These are phyloP conservation scores for Turdus rufiventris DNA, from an alignment of 2,113 vertebrate genomes.

Conservation along the genomic window DNA sequence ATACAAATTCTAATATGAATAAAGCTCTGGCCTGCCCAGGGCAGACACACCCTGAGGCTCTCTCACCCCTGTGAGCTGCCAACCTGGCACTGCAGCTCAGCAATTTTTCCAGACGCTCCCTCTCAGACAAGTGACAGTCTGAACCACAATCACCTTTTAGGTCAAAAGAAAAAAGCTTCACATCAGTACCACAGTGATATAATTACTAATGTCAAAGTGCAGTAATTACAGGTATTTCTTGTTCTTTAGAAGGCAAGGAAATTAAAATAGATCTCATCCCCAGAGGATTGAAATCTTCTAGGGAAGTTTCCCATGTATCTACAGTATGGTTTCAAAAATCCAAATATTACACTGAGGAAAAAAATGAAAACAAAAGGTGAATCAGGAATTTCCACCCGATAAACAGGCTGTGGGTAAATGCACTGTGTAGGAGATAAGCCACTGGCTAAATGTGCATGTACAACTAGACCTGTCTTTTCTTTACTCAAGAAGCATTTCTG, in stretches of 20 bases:
- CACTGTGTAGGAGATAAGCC: neutral
- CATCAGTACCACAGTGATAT: neutral
- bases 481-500: neutral
- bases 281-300: neutral
- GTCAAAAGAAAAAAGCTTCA: neutral
- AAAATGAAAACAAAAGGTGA: neutral
- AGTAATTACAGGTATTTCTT: slow-evolving; percentile 8
- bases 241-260: neutral
- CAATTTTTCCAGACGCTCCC: neutral
- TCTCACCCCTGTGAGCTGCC: neutral
- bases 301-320: neutral
- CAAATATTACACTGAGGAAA: neutral
- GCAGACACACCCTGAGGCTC: neutral
- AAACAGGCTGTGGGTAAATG: neutral
- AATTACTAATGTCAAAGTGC: neutral
- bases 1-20: neutral
- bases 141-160: neutral
- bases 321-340: neutral
- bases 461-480: neutral
- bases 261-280: neutral
- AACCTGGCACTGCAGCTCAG: neutral
- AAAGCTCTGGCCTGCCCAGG: neutral
- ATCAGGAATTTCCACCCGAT: neutral
- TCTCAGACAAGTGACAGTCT: neutral
- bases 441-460: neutral